A percentile compares a stretch with the other conserved stretches of the same genome.
Evolutionary conservation across 2,797 vertebrate species (phyloP).

Genomic region (Knipowitschia caucasica): DNA sequence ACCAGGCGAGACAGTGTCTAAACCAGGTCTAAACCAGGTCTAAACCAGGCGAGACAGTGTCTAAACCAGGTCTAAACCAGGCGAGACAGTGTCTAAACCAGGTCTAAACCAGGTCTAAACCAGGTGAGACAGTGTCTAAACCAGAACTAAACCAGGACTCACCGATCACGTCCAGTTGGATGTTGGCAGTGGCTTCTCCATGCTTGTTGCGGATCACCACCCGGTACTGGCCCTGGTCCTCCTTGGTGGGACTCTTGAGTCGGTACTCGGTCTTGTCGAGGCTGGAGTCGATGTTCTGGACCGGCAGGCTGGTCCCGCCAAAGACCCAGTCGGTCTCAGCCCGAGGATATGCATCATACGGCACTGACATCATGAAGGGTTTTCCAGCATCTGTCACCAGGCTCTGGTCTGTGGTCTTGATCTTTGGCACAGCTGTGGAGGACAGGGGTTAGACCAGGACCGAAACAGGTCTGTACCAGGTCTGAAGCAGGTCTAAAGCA

Average conservation of each 20-base stretch:
- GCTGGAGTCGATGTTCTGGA: conserved; percentile 89
- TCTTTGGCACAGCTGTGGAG: conserved; percentile 86
- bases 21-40: neutral
- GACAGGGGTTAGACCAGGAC: neutral
- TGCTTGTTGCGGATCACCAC: conserved; percentile 94
- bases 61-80: neutral
- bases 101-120: neutral
- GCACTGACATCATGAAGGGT: conserved; percentile 88
- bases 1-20: neutral
- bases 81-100: neutral
- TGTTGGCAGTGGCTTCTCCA: conserved; percentile 88
- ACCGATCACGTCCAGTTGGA: conserved; percentile 95
- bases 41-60: no score
- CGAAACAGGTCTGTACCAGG: neutral
- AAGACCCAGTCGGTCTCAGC: conserved; percentile 94
- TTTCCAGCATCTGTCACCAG: conserved; percentile 94
- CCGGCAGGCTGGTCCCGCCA: conserved; percentile 77
- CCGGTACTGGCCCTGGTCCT: conserved; percentile 87
- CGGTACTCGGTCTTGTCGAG: conserved; percentile 86
- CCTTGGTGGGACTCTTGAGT: conserved; percentile 86
- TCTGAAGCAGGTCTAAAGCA: neutral
- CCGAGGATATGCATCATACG: conserved; percentile 93
- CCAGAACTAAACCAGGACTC: conserved; percentile 49
- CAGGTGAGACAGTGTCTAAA: no score
- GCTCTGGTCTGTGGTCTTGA: conserved; percentile 93